phyloP scores from a whole-genome alignment of 2,888 invertebrate species.

The Axea sp. region DNA sequence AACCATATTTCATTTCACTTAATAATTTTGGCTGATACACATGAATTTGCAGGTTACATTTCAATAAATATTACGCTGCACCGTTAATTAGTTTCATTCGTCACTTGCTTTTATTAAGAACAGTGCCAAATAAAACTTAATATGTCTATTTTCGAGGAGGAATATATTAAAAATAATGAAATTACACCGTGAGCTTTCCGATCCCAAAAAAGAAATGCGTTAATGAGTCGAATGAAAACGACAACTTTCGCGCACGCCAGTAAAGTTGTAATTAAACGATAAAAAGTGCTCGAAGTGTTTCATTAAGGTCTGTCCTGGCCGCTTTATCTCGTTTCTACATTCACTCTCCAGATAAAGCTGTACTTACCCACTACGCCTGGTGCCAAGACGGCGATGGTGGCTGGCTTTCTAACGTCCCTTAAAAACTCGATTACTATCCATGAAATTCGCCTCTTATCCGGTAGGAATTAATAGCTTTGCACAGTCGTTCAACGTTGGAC shows the following conservation, averaged over 20 bases:
- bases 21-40: no score
- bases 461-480: slow-evolving; percentile 55
- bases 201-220: slow-evolving; percentile 38
- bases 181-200: no score
- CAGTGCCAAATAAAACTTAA: no score
- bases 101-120: no score
- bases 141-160: no score
- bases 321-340: slow-evolving; percentile 58
- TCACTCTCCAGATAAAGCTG: slow-evolving; percentile 50
- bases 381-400: slow-evolving; percentile 19
- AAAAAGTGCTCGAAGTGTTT: slow-evolving; percentile 61
- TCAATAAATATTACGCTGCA: no score
- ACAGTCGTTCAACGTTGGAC: slow-evolving; percentile 33
- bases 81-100: no score
- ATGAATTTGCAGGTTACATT: no score
- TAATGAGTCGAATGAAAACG: slow-evolving; percentile 41
- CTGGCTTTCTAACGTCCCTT: slow-evolving; percentile 43
- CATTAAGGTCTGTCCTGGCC: slow-evolving; percentile 56
- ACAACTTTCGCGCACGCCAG: slow-evolving; percentile 33
- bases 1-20: no score
- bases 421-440: slow-evolving; percentile 62
- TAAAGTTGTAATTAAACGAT: slow-evolving; percentile 62
- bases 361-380: slow-evolving; percentile 37
- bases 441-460: slow-evolving; percentile 55
- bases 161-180: no score